These are phyloP conservation scores for Ditula angustiorana DNA, from an alignment of 2,888 invertebrate species.

Conservation along the genomic window DNA sequence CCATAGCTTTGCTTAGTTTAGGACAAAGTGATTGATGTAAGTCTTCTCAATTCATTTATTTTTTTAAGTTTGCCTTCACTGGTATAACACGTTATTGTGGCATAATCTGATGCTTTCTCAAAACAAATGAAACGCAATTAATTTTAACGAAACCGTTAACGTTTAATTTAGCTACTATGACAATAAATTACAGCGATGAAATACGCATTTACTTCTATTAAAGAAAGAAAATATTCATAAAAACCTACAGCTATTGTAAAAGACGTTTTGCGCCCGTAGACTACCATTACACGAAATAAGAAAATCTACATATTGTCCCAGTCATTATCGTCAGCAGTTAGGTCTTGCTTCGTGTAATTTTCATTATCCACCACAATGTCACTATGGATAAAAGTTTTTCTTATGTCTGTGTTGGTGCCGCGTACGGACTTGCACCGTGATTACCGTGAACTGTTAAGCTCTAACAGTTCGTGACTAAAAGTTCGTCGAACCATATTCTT, in stretches of 20 bases:
- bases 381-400: constrained; percentile 16
- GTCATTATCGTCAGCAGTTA: constrained; percentile 8
- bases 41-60: too few relatives aligned
- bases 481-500: constrained; percentile 33
- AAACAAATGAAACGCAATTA: neutral
- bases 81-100: too few relatives aligned
- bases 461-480: constrained; percentile 32
- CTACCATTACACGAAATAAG: neutral
- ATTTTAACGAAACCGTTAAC: neutral
- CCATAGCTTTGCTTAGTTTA: too few relatives aligned
- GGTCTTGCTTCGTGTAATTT: constrained; percentile 3
- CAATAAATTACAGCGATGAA: too few relatives aligned
- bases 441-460: constrained; percentile 12
- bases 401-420: constrained; percentile 33
- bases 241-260: too few relatives aligned
- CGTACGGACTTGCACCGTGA: constrained; percentile 34
- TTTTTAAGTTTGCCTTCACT: too few relatives aligned
- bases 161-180: neutral
- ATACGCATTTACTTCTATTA: too few relatives aligned
- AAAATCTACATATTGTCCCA: neutral
- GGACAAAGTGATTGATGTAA: too few relatives aligned
- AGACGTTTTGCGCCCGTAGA: neutral
- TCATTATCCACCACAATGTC: constrained; percentile 16
- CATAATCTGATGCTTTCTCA: neutral
- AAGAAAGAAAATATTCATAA: too few relatives aligned